Percentiles rank a stretch among this genome's conserved stretches.
Evolutionary conservation across 2,113 vertebrate species (phyloP).

Genomic region (Rhodinocichla rosea): DNA sequence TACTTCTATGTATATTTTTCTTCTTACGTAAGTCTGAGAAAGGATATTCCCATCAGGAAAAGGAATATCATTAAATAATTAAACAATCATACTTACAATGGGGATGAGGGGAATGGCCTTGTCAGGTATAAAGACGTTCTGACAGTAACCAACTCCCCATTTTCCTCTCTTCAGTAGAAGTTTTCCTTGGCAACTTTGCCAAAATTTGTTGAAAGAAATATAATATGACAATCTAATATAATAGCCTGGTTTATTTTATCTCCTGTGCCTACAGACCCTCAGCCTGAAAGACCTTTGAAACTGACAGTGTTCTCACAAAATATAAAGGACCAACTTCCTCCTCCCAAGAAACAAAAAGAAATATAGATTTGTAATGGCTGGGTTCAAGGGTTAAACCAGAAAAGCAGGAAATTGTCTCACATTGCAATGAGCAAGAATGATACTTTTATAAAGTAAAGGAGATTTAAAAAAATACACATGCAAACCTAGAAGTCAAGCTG

Average conservation of each 20-base stretch:
- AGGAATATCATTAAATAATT: background rate
- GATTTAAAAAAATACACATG: accelerated
- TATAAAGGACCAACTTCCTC: background rate
- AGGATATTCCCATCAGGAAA: background rate
- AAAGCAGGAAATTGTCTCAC: background rate
- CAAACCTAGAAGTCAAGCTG: background rate
- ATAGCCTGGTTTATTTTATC: background rate
- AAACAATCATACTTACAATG: background rate
- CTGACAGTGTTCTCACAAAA: background rate
- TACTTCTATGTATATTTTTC: background rate
- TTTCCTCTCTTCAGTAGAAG: background rate
- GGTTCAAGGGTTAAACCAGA: background rate
- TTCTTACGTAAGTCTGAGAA: background rate
- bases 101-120: accelerated
- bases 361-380: background rate
- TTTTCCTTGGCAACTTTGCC: background rate
- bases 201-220: background rate
- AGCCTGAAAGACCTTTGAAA: background rate
- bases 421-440: background rate
- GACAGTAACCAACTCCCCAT: background rate
- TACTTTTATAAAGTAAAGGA: background rate
- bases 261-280: background rate
- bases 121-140: background rate
- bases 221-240: background rate
- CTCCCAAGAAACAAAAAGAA: background rate